A percentile compares a stretch with the other conserved stretches of the same genome.
Evolutionary conservation across 2,888 invertebrate genomes (phyloP).

Genomic region (Sussaba pulchella): DNA sequence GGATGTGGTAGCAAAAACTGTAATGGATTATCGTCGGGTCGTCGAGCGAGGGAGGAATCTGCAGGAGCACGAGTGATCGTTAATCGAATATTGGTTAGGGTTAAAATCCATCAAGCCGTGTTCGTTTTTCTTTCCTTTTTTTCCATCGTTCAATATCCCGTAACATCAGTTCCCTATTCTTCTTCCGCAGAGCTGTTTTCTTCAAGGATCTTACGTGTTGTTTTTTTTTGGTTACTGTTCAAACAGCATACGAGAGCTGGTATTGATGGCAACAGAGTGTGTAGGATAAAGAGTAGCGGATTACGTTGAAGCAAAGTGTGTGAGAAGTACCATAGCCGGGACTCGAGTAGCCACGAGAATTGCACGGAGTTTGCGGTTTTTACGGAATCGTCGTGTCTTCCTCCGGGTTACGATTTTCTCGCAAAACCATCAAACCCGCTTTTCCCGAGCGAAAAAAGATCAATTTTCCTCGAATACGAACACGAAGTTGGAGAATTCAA

Average conservation of each 20-base stretch:
- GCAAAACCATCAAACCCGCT: constrained; percentile 6
- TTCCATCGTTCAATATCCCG: constrained; percentile 57
- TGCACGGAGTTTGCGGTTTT: constrained; percentile 26
- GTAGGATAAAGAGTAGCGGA: constrained; percentile 7
- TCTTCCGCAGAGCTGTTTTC: constrained; percentile 7
- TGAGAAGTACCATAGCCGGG: constrained; percentile 42
- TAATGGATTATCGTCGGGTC: constrained; percentile 81
- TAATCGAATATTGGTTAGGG: constrained; percentile 81
- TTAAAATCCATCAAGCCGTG: constrained; percentile 80
- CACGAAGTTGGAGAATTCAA: too few relatives aligned
- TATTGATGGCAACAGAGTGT: constrained; percentile 8
- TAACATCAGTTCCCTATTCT: constrained; percentile 9
- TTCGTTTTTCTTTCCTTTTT: constrained; percentile 49
- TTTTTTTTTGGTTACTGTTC: constrained; percentile 34
- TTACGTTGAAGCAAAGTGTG: constrained; percentile 30
- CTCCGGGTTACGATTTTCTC: constrained; percentile 27
- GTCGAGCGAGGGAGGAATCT: constrained; percentile 25
- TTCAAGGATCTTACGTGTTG: background rate
- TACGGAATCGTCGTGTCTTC: background rate
- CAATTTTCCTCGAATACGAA: too few relatives aligned
- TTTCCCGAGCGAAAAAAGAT: too few relatives aligned
- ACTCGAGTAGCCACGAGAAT: constrained; percentile 48
- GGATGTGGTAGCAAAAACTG: constrained; percentile 76
- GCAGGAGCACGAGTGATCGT: constrained; percentile 69
- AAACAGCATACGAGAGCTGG: constrained; percentile 22